These are phyloP conservation scores for Chironomus tepperi DNA, from an alignment of 1,140 invertebrate genomes.

Conservation along the genomic window DNA sequence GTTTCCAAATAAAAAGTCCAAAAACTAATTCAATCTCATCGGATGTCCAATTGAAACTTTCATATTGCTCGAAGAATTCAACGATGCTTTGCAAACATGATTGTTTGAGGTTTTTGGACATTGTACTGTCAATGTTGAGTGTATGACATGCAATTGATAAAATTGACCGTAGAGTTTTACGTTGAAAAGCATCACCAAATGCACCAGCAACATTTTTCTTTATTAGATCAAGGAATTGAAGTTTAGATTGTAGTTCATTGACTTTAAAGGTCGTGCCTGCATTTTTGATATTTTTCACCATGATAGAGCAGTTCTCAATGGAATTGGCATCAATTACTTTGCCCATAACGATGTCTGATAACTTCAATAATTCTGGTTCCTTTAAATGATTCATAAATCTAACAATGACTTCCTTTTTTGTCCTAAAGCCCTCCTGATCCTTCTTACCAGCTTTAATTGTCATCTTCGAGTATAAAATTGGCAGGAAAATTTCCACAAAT, in stretches of 20 bases:
- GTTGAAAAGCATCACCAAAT: conserved; percentile 57
- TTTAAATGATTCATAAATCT: conserved; percentile 75
- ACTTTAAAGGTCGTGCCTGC: background rate
- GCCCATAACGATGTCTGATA: conserved; percentile 76
- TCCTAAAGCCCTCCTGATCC: conserved; percentile 45
- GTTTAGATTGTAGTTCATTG: background rate
- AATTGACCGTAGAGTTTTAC: conserved; percentile 48
- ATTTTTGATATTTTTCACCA: background rate
- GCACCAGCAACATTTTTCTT: conserved; percentile 42
- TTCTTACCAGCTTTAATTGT: conserved; percentile 68
- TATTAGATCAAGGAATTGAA: background rate
- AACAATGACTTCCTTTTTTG: conserved; percentile 65
- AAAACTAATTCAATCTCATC: conserved; percentile 68
- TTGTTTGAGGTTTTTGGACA: conserved; percentile 59
- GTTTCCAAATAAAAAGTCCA: conserved; percentile 70
- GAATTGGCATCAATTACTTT: conserved; percentile 56
- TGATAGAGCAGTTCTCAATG: background rate
- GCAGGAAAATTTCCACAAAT: conserved; percentile 71
- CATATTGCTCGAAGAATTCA: conserved; percentile 72
- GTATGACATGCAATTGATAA: conserved; percentile 46
- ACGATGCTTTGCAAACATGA: conserved; percentile 49
- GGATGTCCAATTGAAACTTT: conserved; percentile 60
- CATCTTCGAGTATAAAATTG: conserved; percentile 88
- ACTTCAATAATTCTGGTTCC: conserved; percentile 66
- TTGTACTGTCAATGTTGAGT: conserved; percentile 44